Evolutionary conservation across 2,797 vertebrate genomes (phyloP).

Genomic region (Anisognathus igniventris): DNA sequence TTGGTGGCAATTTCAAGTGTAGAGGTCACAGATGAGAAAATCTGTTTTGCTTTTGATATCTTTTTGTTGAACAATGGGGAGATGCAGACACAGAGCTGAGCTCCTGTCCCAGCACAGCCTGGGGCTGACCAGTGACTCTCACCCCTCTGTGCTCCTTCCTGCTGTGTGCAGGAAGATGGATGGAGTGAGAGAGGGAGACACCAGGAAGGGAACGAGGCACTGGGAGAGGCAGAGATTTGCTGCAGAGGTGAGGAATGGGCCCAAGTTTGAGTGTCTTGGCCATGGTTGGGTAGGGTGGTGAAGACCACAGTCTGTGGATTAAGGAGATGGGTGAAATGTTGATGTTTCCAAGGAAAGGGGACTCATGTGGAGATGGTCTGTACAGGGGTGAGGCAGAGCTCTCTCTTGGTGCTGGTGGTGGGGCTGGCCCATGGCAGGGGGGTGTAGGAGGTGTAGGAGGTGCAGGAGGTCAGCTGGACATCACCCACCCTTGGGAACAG

Average conservation of each 20-base stretch:
- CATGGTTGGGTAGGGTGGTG: background rate
- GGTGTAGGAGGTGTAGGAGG: accelerated
- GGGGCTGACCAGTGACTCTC: background rate
- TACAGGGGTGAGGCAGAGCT: background rate
- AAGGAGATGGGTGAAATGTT: background rate
- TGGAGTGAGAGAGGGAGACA: background rate
- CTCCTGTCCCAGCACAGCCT: background rate
- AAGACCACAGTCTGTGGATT: background rate
- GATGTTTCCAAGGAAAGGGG: background rate
- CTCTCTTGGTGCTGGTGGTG: background rate
- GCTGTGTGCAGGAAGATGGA: background rate
- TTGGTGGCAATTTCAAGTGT: background rate
- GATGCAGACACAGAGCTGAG: background rate
- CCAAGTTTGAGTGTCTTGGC: background rate
- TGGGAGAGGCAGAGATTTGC: background rate
- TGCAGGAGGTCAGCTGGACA: background rate
- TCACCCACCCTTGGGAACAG: background rate
- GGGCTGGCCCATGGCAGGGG: background rate
- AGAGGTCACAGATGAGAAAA: background rate
- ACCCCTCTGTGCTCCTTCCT: background rate
- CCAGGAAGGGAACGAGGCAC: background rate
- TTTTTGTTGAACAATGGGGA: background rate
- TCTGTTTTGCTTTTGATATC: background rate
- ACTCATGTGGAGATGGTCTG: background rate
- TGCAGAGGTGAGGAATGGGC: background rate